These are phyloP conservation scores for Sminthurinus signatus DNA, from an alignment of 1,140 invertebrate species.

Conservation along the genomic window DNA sequence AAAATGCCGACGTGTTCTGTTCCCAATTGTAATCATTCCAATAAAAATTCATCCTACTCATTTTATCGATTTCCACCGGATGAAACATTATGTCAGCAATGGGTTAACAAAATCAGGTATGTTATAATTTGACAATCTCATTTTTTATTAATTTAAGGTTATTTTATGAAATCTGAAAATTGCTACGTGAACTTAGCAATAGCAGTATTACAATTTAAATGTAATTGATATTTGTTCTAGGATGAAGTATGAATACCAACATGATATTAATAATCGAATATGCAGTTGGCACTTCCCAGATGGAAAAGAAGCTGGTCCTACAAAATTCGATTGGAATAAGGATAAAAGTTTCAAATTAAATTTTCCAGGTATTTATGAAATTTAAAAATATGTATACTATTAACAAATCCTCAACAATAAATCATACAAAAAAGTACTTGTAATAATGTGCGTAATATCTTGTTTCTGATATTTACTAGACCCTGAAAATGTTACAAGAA, in stretches of 20 bases:
- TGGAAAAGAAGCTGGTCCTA: not conserved
- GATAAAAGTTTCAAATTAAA: not conserved
- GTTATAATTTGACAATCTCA: not conserved
- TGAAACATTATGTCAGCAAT: not conserved
- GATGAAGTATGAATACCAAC: not conserved
- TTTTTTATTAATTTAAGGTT: not conserved
- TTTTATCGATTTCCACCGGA: constrained; percentile 5
- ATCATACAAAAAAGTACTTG: too few species aligned
- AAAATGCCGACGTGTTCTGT: not conserved
- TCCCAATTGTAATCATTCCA: not conserved
- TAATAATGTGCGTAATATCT: too few species aligned
- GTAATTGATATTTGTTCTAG: not conserved
- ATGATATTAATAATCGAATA: not conserved
- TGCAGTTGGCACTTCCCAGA: constrained; percentile 10
- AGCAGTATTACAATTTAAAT: too few species aligned
- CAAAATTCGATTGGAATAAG: not conserved
- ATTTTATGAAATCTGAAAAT: not conserved
- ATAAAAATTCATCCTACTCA: not conserved
- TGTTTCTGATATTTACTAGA: too few species aligned
- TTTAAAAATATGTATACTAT: too few species aligned
- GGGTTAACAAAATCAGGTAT: constrained; percentile 7
- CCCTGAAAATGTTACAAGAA: too few species aligned
- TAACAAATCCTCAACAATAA: too few species aligned
- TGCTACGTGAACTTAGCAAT: too few species aligned
- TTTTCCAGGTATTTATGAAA: too few species aligned